phyloP scores from a whole-genome alignment of 2,113 vertebrate genomes.

The Eclectus roratus region DNA sequence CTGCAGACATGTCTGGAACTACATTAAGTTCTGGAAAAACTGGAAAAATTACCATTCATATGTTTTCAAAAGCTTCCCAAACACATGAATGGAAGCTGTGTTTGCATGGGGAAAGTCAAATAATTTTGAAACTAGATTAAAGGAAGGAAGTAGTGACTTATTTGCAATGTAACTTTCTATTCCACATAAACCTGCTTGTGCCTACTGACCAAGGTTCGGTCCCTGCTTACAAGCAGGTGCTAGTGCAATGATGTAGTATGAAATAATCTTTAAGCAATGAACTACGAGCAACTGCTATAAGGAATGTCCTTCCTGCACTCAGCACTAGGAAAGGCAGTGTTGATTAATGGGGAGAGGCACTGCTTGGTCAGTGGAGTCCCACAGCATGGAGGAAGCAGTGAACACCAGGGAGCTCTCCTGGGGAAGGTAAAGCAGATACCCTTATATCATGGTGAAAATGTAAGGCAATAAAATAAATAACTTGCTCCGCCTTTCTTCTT shows the following conservation, averaged over 20 bases:
- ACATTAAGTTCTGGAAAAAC: background rate
- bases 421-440: background rate
- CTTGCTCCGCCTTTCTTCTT: background rate
- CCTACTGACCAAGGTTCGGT: background rate
- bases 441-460: background rate
- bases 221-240: background rate
- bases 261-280: background rate
- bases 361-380: background rate
- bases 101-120: conserved; percentile 1
- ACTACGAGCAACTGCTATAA: background rate
- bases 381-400: background rate
- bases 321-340: background rate
- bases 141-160: background rate
- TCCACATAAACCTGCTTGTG: background rate
- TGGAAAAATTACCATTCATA: conserved; percentile 14
- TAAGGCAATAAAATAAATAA: background rate
- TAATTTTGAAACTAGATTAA: background rate
- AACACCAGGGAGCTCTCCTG: background rate
- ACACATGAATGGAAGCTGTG: background rate
- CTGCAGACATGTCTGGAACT: conserved; percentile 2
- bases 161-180: background rate
- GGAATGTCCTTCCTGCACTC: background rate
- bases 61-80: background rate
- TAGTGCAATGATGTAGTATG: background rate
- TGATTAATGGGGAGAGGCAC: background rate